These are phyloP conservation scores for Fratercula arctica DNA, from an alignment of 2,797 vertebrate species.

Conservation along the genomic window DNA sequence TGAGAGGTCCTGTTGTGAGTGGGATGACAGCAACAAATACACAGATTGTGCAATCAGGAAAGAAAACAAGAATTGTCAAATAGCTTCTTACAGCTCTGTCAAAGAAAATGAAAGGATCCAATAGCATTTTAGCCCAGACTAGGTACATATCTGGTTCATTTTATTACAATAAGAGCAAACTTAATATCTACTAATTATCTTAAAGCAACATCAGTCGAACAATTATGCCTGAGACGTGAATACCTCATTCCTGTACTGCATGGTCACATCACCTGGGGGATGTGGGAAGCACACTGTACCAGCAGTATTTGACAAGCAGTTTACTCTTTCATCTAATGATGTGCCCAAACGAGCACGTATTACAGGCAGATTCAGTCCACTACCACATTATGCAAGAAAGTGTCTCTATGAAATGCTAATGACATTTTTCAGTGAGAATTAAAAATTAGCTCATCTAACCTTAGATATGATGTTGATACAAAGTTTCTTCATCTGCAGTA, in stretches of 20 bases:
- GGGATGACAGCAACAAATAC: not conserved
- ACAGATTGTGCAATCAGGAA: not conserved
- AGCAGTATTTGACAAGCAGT: not conserved
- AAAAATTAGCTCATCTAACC: not conserved
- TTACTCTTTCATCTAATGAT: not conserved
- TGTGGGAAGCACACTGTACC: not conserved
- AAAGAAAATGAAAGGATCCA: not conserved
- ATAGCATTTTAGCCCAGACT: not conserved
- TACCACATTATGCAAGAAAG: not conserved
- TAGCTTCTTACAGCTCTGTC: not conserved
- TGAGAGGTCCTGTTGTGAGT: not conserved
- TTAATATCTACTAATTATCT: not conserved
- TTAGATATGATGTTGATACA: not conserved
- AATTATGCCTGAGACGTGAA: not conserved
- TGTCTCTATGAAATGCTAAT: not conserved
- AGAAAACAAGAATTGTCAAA: not conserved
- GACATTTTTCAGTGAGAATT: not conserved
- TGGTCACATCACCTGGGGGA: not conserved
- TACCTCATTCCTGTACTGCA: not conserved
- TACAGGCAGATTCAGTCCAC: not conserved
- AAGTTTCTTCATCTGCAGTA: not conserved
- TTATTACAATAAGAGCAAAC: not conserved
- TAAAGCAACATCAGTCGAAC: not conserved
- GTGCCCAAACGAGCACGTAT: not conserved
- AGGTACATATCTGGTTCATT: not conserved